Base-by-base conservation (phyloP, 2,113 vertebrate species). In the Hippocampus abdominalis region DNA sequence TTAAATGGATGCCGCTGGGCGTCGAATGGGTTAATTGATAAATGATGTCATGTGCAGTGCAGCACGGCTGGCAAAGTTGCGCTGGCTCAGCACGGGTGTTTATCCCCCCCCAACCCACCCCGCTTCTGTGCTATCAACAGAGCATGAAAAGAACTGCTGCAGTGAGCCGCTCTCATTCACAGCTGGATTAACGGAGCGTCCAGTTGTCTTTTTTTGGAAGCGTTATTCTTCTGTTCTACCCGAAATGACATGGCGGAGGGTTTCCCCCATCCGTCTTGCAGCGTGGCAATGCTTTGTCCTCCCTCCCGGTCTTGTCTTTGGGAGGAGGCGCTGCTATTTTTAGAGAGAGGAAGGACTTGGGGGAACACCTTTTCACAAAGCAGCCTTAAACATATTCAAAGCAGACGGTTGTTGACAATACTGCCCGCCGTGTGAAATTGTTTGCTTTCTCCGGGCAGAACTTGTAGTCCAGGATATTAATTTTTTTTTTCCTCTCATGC, bases 151-250 rank as follows among this genome's bases (percentile, higher is more conserved):
- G 86, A 90, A 84, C 49, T 90, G 89, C 89, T 91, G 83, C 32
- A 71, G 68, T 73, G 84, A 86, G 90, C 84, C 86, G 88, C 90
- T 92, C 89, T 90, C 89, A 82, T 93, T 93, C 88, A 90, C 72
- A 1, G 67, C 0, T 0, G 90, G 93, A 93, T 95, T 93, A 93
- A 88, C 75, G 53, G 63, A 80, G 84, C 66, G 69, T 89, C 78
- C 75, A 86, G 61, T 64, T 25, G 32, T 63, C 74, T 64, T 76
- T 29, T 81, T 84, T 69, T 78, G 77, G 65, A 59, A 9, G 23
- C 69, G 23, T 65, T 23, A 10, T n/a, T 66, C 74, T 76, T 81
- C 12, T 65, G 5, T 70, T 10, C 71, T 39, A 36, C 23, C 71
- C 36, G 25, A 16, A 70, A 62, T 48, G 61, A 63, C 75, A 66